phyloP scores from a whole-genome alignment of 2,113 vertebrate genomes.

The Conger conger region DNA sequence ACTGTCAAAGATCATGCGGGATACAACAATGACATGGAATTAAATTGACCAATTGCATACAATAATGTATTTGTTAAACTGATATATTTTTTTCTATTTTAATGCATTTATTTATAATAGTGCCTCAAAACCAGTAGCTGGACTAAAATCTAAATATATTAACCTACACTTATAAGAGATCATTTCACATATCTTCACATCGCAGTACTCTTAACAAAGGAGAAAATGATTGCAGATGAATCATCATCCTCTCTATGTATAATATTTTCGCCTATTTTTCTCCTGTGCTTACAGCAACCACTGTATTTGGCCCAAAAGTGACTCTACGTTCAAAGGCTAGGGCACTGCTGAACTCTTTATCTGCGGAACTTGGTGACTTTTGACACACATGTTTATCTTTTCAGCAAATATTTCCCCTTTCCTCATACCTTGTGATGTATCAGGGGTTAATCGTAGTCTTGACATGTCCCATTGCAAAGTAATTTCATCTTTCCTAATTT shows the following conservation, averaged over 20 bases:
- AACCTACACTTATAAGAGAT: not conserved
- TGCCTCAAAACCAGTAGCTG: not conserved
- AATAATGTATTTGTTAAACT: not conserved
- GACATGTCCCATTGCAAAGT: not conserved
- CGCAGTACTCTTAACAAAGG: no score
- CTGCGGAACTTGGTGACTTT: not conserved
- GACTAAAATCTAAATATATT: not conserved
- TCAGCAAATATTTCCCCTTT: not conserved
- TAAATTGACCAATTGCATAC: not conserved
- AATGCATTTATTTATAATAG: no score
- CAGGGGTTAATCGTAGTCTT: not conserved
- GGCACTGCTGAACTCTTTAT: not conserved
- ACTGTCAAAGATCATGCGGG: not conserved
- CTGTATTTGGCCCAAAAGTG: not conserved
- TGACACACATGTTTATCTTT: not conserved
- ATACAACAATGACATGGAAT: not conserved
- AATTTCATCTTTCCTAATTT: not conserved
- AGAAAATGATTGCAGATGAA: no score
- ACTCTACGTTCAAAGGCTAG: not conserved
- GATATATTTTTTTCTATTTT: no score
- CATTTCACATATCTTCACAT: no score
- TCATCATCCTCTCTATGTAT: no score
- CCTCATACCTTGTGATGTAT: not conserved
- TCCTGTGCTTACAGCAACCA: not conserved
- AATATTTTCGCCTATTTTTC: not conserved